Evolutionary conservation across 2,113 vertebrate species (phyloP).

Genomic region (Tyto alba): DNA sequence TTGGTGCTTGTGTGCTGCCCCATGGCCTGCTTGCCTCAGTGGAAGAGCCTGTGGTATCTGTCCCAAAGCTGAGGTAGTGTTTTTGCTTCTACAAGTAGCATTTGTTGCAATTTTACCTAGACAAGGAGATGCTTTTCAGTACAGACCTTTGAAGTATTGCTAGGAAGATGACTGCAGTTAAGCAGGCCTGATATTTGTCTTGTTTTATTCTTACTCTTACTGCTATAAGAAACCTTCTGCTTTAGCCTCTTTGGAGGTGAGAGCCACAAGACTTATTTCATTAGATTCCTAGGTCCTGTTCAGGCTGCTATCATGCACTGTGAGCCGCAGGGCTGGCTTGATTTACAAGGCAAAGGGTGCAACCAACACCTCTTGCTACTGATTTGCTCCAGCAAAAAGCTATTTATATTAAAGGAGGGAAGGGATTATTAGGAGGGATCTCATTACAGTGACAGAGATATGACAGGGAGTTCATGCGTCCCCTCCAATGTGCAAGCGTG

Average conservation of each 20-base stretch:
- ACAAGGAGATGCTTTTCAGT: neutral
- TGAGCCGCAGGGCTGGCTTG: neutral
- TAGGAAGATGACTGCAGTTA: neutral
- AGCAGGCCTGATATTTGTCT: neutral
- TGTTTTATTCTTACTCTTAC: neutral
- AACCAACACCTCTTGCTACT: neutral
- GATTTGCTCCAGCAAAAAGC: neutral
- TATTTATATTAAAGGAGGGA: neutral
- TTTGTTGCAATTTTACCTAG: slow-evolving; percentile 27
- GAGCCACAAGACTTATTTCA: neutral
- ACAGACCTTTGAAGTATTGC: neutral
- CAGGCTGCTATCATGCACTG: neutral
- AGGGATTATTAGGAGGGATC: neutral
- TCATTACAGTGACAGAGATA: neutral
- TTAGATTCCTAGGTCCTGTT: no score
- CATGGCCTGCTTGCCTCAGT: neutral
- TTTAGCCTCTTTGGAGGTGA: neutral
- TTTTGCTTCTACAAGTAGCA: neutral
- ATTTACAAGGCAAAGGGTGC: neutral
- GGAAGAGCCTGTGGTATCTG: neutral
- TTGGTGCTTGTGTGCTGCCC: neutral
- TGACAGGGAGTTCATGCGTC: neutral
- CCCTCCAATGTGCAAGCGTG: neutral
- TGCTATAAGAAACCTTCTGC: neutral
- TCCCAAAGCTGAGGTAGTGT: neutral